A percentile compares a stretch with the other conserved stretches of the same genome.
These are phyloP conservation scores for Neuroscelio doddi DNA, from an alignment of 2,888 invertebrate species.

Conservation along the genomic window DNA sequence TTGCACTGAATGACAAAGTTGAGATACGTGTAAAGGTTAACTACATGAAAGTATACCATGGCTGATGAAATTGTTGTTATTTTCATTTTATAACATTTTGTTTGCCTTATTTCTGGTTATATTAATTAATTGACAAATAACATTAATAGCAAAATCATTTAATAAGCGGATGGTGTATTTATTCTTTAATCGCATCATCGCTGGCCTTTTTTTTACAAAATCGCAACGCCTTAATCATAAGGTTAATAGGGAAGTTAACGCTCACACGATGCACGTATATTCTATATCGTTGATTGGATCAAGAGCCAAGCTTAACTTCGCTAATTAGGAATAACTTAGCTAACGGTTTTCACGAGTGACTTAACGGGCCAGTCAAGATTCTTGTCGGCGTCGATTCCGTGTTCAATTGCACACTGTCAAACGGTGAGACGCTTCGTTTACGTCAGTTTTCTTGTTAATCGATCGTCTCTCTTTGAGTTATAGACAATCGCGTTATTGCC, in stretches of 20 bases:
- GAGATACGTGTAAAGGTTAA: conserved; percentile 26
- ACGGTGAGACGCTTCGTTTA: conserved; percentile 50
- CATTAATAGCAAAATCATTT: too few relatives aligned
- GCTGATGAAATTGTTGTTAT: too few relatives aligned
- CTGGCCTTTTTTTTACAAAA: neutral
- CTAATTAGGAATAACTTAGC: conserved; percentile 53
- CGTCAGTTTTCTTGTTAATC: conserved; percentile 53
- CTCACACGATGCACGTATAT: conserved; percentile 11
- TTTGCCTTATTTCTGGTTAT: too few relatives aligned
- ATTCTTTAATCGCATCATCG: too few relatives aligned
- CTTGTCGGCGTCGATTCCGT: conserved; percentile 48
- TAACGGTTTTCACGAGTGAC: conserved; percentile 51
- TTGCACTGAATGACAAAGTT: conserved; percentile 36
- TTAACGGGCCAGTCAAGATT: conserved; percentile 55
- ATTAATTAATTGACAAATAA: too few relatives aligned
- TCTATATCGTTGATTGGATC: conserved; percentile 49
- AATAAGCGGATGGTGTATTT: too few relatives aligned
- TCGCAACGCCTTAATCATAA: neutral
- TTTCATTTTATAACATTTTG: too few relatives aligned
- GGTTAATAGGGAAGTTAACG: conserved; percentile 20
- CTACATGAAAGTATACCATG: conserved; percentile 18
- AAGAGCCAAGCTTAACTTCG: conserved; percentile 48
- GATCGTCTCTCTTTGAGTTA: conserved; percentile 47
- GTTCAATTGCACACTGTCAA: conserved; percentile 34
- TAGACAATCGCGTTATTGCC: conserved; percentile 49